phyloP scores from a whole-genome alignment of 1,140 invertebrate species.

The Doryteuthis pealeii region DNA sequence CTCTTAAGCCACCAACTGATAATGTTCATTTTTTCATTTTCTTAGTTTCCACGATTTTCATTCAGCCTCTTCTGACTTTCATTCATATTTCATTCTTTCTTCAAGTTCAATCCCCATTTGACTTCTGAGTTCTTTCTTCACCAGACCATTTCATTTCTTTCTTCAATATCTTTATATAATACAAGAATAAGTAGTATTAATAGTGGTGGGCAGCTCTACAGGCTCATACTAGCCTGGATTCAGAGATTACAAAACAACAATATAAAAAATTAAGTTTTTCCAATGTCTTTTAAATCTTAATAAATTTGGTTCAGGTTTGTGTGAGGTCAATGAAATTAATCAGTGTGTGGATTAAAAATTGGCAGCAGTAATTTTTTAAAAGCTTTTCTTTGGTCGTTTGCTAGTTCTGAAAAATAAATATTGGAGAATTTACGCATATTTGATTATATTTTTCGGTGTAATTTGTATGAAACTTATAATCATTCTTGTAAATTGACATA shows the following conservation, averaged over 20 bases:
- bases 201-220: not conserved
- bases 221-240: not conserved
- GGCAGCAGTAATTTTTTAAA: too few species aligned
- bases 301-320: too few species aligned
- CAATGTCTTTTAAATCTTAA: too few species aligned
- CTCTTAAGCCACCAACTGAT: not conserved
- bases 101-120: not conserved
- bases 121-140: conserved; percentile 9
- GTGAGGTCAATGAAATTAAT: too few species aligned
- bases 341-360: too few species aligned
- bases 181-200: conserved; percentile 8
- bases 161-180: conserved; percentile 8
- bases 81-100: not conserved
- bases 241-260: not conserved
- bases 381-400: too few species aligned
- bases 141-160: conserved; percentile 9
- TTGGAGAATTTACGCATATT: too few species aligned
- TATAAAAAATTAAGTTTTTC: not conserved
- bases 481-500: too few species aligned
- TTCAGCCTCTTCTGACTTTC: not conserved
- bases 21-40: not conserved
- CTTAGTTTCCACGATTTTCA: conserved; percentile 8
- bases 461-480: too few species aligned
- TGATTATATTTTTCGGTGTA: too few species aligned
- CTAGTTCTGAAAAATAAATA: too few species aligned